These are phyloP conservation scores for Serranus cabrilla DNA, from an alignment of 2,797 vertebrate species.

Conservation along the genomic window DNA sequence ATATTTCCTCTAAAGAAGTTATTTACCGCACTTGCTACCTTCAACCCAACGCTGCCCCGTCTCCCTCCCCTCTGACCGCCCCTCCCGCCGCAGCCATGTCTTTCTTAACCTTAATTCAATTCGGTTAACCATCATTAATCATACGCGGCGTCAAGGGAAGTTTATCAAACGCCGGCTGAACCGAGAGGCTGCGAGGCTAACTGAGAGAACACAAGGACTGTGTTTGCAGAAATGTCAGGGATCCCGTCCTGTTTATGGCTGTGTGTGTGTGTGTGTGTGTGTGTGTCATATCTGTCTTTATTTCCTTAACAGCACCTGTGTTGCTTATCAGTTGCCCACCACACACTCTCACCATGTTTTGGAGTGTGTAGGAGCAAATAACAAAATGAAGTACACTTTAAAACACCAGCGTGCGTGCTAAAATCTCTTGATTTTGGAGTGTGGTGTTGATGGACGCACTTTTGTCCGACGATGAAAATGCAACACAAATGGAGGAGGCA, in stretches of 20 bases:
- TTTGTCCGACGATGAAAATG: not conserved
- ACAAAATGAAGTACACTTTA: constrained; percentile 16
- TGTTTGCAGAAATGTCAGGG: constrained; percentile 42
- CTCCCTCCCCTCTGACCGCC: constrained; percentile 67
- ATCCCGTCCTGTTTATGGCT: constrained; percentile 10
- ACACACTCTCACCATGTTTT: not conserved
- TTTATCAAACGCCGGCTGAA: constrained; percentile 90
- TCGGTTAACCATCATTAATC: constrained; percentile 96
- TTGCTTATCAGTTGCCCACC: not conserved
- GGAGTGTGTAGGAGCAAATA: not conserved
- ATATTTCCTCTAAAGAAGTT: constrained; percentile 96
- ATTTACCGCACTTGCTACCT: constrained; percentile 90
- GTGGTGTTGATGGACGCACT: constrained; percentile 9
- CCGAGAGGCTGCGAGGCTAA: constrained; percentile 57
- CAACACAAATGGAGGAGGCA: not conserved
- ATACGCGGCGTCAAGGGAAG: constrained; percentile 90
- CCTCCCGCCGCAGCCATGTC: constrained; percentile 88
- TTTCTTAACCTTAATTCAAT: constrained; percentile 95
- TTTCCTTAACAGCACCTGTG: constrained; percentile 8
- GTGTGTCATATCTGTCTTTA: constrained; percentile 3
- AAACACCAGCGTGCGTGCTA: not conserved
- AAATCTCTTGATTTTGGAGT: constrained; percentile 17
- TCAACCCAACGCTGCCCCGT: constrained; percentile 64
- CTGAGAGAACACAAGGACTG: constrained; percentile 53
- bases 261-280: not conserved